Conservation (phyloP, 30 jellyfish, hydroid and myxozoan genomes). For the Hydractinia symbiolongicarpus region DNA sequence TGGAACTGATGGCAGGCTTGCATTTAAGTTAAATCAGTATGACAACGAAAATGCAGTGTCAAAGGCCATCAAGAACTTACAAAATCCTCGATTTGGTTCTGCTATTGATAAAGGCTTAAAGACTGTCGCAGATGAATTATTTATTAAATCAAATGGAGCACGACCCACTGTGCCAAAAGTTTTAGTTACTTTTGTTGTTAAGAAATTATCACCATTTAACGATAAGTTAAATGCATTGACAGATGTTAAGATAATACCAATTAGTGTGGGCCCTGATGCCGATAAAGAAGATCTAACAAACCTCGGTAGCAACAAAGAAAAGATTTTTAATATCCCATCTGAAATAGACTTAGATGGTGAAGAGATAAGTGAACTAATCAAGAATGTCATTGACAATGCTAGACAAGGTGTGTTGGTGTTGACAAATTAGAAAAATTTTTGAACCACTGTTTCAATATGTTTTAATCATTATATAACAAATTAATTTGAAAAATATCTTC, state of each 20-base stretch:
- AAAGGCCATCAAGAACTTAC: constrained; percentile 4
- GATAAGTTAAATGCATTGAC: neutral
- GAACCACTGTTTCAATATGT: too few relatives aligned
- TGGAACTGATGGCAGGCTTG: constrained; percentile 5
- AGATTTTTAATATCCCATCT: neutral
- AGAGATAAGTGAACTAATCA: neutral
- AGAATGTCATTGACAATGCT: neutral
- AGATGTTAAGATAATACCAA: neutral
- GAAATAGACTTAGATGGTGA: neutral
- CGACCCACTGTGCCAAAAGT: constrained; percentile 45
- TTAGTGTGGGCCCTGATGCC: constrained; percentile 10
- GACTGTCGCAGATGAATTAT: constrained; percentile 29
- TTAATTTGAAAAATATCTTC: neutral
- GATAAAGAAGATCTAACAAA: neutral
- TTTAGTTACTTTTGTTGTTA: constrained; percentile 19
- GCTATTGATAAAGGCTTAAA: constrained; percentile 35
- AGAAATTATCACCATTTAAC: neutral
- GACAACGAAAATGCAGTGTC: neutral
- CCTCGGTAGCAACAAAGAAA: neutral
- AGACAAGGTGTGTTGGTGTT: neutral
- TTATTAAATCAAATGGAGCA: constrained; percentile 34
- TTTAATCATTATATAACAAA: neutral
- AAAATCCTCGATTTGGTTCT: constrained; percentile 17
- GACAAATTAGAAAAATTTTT: too few relatives aligned
- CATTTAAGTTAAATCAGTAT: constrained; percentile 16